phyloP scores from a whole-genome alignment of 2,113 vertebrate species.

The Cardinalis cardinalis region DNA sequence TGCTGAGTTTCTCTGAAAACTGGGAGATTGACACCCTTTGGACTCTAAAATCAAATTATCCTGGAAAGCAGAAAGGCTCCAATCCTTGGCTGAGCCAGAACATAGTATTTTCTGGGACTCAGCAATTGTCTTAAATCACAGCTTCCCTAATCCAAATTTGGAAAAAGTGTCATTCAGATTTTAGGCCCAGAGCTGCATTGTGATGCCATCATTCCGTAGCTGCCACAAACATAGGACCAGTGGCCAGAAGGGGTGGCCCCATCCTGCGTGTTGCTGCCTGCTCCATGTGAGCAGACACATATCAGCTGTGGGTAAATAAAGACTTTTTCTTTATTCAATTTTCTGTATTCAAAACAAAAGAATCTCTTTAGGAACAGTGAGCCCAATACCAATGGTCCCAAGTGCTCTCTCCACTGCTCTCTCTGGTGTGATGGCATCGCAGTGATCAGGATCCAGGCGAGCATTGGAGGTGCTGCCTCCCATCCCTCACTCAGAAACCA shows the following conservation, averaged over 20 bases:
- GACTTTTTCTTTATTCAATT: neutral
- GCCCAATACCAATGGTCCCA: neutral
- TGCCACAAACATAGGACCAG: neutral
- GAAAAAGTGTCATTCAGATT: neutral
- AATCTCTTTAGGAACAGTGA: neutral
- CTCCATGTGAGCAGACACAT: neutral
- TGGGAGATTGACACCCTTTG: neutral
- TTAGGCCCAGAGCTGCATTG: neutral
- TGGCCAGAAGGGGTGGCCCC: neutral
- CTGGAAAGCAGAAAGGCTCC: constrained; percentile 14
- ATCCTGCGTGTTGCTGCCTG: fast-evolving
- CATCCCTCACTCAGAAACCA: neutral
- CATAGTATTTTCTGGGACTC: neutral
- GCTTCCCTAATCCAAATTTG: neutral
- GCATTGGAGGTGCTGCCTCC: neutral
- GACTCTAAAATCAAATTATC: neutral
- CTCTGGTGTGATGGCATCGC: fast-evolving
- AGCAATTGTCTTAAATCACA: neutral
- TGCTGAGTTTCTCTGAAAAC: neutral
- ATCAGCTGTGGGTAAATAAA: neutral
- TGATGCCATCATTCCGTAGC: fast-evolving
- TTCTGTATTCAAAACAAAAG: neutral
- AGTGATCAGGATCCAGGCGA: neutral
- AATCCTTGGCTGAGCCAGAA: neutral
- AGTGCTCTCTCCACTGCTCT: neutral